Evolutionary conservation across 2,113 vertebrate genomes (phyloP), one percentile per base, ranked within the genome.

Genomic region (Ctenomys sociabilis): DNA sequence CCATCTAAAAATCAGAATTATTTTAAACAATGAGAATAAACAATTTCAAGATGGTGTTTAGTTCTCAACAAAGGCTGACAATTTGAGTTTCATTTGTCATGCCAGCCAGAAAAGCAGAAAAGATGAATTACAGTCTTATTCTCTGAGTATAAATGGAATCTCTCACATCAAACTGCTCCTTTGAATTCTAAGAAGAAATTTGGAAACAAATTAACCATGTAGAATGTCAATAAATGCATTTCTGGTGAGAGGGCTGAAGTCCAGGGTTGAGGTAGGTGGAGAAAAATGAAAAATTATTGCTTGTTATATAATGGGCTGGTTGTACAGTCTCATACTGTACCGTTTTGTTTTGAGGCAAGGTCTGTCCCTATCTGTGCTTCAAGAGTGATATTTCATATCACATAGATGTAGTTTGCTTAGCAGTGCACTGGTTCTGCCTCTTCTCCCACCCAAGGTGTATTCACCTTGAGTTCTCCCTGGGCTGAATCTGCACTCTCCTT

Each of bases 81-180:
- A 88, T 95, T 93, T 68, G 72, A 77, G 28, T 88, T 95, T 95
- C 88, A 95, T 97, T 97, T 95, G 78, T 78, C 88, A 93, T 85
- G 68, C 77, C 77, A 95, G 78, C 43, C 91, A 95, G 77, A 95
- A 85, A 88, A 28, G 81, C 95, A 95, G 95, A 93, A 96, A 96
- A 93, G 90, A 98, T 96, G 94, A 97, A 96, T 97, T 96, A 96
- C 22, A 93, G 75, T 89, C 66, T 96, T 90, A 93, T 95, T 97
- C 85, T 94, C 84, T 85, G 72, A 61, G 70, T 92, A 81, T 52
- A 94, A 98, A 96, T 92, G 92, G 59, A 94, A 96, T 85, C 85
- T 97, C 92, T 78, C 57, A 83, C 85, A 90, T 96, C 95, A 95
- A 94, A 96, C 43, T 78, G 70, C 73, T 96, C 70, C 88, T 97